Percentiles rank a stretch among this genome's conserved stretches.
Conservation (phyloP, 2,113 vertebrate species). For the Rhinopomastus cyanomelas region DNA sequence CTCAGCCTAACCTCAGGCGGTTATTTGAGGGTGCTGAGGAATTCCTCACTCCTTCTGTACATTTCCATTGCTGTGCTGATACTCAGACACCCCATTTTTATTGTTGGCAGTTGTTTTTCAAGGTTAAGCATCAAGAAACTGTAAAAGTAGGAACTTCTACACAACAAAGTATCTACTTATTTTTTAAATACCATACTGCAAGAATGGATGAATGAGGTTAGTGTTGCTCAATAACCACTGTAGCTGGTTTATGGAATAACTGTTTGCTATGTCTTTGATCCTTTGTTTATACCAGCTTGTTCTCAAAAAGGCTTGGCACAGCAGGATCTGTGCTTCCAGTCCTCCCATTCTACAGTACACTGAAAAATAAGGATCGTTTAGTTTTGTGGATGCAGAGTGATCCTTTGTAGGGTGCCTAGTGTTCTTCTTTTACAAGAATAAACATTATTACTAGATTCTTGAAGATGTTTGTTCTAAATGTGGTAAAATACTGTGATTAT, state of each 20-base stretch:
- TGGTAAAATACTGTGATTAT: background rate
- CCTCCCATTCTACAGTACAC: background rate
- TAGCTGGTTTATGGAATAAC: slow-evolving; percentile 59
- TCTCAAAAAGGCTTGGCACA: slow-evolving; percentile 65
- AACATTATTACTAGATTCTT: slow-evolving; percentile 46
- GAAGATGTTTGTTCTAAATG: slow-evolving; percentile 23
- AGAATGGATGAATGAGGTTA: slow-evolving; percentile 42
- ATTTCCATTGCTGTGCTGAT: background rate
- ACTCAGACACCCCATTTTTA: background rate
- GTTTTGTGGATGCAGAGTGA: slow-evolving; percentile 26
- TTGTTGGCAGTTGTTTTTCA: slow-evolving; percentile 13
- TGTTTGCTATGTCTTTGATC: slow-evolving; percentile 47
- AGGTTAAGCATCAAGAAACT: slow-evolving; percentile 32
- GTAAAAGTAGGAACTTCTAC: background rate
- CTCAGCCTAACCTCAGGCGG: background rate
- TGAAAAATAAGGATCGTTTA: no score
- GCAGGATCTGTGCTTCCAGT: slow-evolving; percentile 70
- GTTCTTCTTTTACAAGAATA: slow-evolving; percentile 53
- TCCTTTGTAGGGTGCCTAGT: slow-evolving; percentile 40
- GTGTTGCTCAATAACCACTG: slow-evolving; percentile 11
- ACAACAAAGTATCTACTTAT: slow-evolving; percentile 59
- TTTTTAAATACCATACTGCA: slow-evolving; percentile 45
- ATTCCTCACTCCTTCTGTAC: background rate
- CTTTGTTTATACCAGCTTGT: slow-evolving; percentile 40
- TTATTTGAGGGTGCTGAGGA: background rate